Evolutionary conservation across 2,888 invertebrate species (phyloP).

Genomic region (Habrosyne pyritoides): DNA sequence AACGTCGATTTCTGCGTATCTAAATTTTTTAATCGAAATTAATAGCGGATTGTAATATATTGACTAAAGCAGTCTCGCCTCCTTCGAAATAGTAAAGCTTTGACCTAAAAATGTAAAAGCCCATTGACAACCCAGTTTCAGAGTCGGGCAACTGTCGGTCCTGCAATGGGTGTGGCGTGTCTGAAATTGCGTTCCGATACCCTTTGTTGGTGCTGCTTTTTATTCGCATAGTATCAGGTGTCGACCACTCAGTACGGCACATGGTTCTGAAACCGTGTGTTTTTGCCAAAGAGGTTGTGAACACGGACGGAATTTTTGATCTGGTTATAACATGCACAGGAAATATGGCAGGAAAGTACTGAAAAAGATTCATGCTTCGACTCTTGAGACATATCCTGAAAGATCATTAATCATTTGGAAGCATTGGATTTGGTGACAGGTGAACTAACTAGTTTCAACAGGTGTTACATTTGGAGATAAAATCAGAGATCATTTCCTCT

Average conservation of each 20-base stretch:
- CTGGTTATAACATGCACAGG: background rate
- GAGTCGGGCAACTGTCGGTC: constrained; percentile 24
- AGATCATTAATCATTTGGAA: no score
- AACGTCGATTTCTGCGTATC: no score
- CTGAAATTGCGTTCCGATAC: constrained; percentile 51
- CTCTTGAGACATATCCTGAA: no score
- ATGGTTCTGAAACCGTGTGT: constrained; percentile 22
- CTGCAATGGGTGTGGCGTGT: constrained; percentile 41
- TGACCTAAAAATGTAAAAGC: constrained; percentile 48
- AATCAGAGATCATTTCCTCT: no score
- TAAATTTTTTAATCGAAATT: no score
- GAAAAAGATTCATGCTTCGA: no score
- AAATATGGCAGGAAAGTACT: background rate
- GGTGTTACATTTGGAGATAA: no score
- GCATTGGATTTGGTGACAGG: no score
- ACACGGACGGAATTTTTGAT: background rate
- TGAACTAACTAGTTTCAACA: no score
- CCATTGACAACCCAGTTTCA: constrained; percentile 26
- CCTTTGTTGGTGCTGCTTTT: constrained; percentile 49
- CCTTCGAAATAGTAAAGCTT: constrained; percentile 46
- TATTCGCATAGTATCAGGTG: constrained; percentile 37
- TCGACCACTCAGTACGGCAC: constrained; percentile 34
- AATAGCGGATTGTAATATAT: no score
- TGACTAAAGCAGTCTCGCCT: constrained; percentile 12
- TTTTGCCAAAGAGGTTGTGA: constrained; percentile 11